Conservation (phyloP, 2,888 invertebrate genomes). For the Cephalotes varians region DNA sequence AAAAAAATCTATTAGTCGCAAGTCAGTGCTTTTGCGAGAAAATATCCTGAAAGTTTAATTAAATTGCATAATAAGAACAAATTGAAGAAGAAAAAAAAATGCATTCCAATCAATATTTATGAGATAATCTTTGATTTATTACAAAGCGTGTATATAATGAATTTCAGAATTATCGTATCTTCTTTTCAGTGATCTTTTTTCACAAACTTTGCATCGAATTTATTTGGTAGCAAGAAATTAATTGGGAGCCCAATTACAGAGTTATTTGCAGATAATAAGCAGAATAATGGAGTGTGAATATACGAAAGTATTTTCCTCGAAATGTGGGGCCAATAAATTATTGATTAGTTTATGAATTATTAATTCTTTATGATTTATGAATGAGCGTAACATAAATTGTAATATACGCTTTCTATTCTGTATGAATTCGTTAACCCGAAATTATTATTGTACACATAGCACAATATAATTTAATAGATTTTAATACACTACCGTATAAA, state of each 20-base stretch:
- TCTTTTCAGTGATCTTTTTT: neutral
- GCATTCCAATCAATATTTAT: neutral
- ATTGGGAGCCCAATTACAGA: conserved; percentile 16
- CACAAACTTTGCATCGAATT: neutral
- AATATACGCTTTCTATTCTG: conserved; percentile 7
- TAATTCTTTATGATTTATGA: conserved; percentile 24
- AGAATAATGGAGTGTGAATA: neutral
- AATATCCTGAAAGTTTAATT: neutral
- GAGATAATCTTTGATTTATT: neutral
- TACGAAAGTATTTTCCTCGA: neutral
- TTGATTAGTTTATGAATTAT: conserved; percentile 24
- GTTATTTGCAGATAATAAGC: neutral
- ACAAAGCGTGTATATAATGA: neutral
- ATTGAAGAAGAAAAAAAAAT: no score
- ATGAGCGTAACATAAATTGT: conserved; percentile 15
- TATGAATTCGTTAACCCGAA: conserved; percentile 7
- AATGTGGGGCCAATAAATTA: conserved; percentile 5
- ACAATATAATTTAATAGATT: conserved; percentile 23
- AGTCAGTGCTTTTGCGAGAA: neutral
- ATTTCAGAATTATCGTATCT: neutral
- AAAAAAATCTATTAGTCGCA: neutral
- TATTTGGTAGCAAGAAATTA: conserved; percentile 1
- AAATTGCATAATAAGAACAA: neutral
- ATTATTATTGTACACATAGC: conserved; percentile 6
- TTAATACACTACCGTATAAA: conserved; percentile 21